These are phyloP conservation scores for Autographa pulchrina DNA, from an alignment of 2,888 invertebrate genomes.

Conservation along the genomic window DNA sequence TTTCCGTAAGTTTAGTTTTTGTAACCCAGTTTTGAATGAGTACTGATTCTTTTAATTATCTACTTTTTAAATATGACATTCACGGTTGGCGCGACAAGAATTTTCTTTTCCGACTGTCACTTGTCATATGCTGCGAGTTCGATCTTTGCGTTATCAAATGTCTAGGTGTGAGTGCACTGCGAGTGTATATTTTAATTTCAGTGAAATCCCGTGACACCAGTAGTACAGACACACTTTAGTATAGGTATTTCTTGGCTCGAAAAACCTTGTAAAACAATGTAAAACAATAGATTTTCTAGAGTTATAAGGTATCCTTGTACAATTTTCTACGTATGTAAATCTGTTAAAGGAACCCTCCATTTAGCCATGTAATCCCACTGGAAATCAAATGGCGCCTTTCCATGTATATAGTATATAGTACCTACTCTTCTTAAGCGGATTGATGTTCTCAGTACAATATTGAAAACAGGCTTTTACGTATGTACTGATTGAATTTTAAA, in stretches of 20 bases:
- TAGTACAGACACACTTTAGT: too few species aligned
- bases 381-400: neutral
- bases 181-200: too few species aligned
- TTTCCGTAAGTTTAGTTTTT: constrained; percentile 90
- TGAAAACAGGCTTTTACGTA: neutral
- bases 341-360: neutral
- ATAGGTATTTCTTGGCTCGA: too few species aligned
- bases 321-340: constrained; percentile 1
- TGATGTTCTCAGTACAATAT: constrained; percentile 1
- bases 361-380: neutral
- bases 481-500: neutral
- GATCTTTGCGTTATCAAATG: too few species aligned
- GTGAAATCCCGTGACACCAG: too few species aligned
- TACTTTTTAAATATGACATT: too few species aligned
- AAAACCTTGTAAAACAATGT: too few species aligned
- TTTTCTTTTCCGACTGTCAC: neutral
- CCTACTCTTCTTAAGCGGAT: neutral
- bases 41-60: neutral
- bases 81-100: too few species aligned
- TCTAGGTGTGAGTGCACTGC: too few species aligned
- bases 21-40: neutral
- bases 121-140: too few species aligned
- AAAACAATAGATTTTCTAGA: neutral
- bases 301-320: neutral
- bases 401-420: neutral